Conservation (phyloP, 64 coral and sea anemone species). For the Orbicella faveolata region DNA sequence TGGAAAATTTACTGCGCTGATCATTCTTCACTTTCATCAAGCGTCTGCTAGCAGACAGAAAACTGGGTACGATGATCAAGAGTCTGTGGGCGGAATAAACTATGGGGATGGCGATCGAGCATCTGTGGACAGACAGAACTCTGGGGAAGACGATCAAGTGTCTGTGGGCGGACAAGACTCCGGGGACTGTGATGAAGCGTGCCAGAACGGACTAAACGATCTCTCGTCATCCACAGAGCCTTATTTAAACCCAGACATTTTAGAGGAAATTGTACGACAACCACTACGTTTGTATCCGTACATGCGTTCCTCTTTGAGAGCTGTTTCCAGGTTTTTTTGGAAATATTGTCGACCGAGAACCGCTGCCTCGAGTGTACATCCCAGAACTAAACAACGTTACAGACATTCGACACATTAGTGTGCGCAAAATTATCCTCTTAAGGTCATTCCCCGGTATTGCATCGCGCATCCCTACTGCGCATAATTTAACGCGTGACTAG, state of each 20-base stretch:
- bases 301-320: slow-evolving; percentile 17
- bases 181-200: background rate
- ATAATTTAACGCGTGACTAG: too few species aligned
- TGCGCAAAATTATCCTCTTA: slow-evolving; percentile 9
- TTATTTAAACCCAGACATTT: slow-evolving; percentile 43
- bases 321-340: slow-evolving; percentile 36
- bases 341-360: slow-evolving; percentile 38
- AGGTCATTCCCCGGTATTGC: too few species aligned
- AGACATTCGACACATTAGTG: slow-evolving; percentile 31
- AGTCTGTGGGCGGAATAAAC: too few species aligned
- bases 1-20: too few species aligned
- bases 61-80: too few species aligned
- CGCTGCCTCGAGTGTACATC: slow-evolving; percentile 32
- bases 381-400: slow-evolving; percentile 40
- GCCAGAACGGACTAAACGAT: background rate
- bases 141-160: too few species aligned
- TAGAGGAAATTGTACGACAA: slow-evolving; percentile 34
- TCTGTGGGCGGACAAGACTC: slow-evolving; percentile 1
- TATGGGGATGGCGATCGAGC: too few species aligned
- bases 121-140: too few species aligned
- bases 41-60: too few species aligned
- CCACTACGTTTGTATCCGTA: background rate
- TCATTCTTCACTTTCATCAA: too few species aligned
- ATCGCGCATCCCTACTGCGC: too few species aligned
- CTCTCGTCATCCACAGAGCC: background rate